Conservation (phyloP, 1,140 invertebrate genomes). For the Zaprionus camerounensis region DNA sequence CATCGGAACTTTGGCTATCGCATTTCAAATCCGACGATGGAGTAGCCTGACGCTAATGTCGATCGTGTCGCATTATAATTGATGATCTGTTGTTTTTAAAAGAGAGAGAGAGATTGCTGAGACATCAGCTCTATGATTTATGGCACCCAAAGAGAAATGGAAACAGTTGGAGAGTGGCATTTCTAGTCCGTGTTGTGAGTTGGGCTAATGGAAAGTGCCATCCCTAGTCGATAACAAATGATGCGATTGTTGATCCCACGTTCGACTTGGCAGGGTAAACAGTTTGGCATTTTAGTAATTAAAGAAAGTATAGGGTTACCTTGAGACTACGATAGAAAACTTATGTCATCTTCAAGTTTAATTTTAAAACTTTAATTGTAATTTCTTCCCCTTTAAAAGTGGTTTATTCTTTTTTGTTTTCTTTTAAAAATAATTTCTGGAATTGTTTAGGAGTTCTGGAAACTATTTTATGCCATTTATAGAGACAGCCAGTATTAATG, state of each 20-base stretch:
- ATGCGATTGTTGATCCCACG: neutral
- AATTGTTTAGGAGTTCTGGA: too few relatives aligned
- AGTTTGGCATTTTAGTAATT: neutral
- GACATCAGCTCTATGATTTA: constrained; percentile 30
- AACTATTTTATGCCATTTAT: too few relatives aligned
- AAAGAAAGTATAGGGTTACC: neutral
- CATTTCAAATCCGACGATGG: constrained; percentile 60
- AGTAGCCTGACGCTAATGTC: constrained; percentile 1
- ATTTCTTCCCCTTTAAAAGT: too few relatives aligned
- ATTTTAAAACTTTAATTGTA: too few relatives aligned
- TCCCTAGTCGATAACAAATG: neutral
- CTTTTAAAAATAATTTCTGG: too few relatives aligned
- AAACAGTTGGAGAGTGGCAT: constrained; percentile 1
- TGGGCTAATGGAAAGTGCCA: neutral
- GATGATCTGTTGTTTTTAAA: constrained; percentile 62
- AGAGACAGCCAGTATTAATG: too few relatives aligned
- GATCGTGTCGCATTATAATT: constrained; percentile 34
- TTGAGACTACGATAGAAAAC: neutral
- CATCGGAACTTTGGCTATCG: constrained; percentile 72
- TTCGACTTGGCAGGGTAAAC: neutral
- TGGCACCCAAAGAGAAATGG: constrained; percentile 7
- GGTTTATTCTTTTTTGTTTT: too few relatives aligned
- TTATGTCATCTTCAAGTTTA: too few relatives aligned
- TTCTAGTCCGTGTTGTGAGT: neutral
- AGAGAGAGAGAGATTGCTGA: constrained; percentile 14